Evolutionary conservation across 2,113 vertebrate species (phyloP), one percentile per base, ranked within the genome.

Genomic region (Leptobrachium ailaonicum): DNA sequence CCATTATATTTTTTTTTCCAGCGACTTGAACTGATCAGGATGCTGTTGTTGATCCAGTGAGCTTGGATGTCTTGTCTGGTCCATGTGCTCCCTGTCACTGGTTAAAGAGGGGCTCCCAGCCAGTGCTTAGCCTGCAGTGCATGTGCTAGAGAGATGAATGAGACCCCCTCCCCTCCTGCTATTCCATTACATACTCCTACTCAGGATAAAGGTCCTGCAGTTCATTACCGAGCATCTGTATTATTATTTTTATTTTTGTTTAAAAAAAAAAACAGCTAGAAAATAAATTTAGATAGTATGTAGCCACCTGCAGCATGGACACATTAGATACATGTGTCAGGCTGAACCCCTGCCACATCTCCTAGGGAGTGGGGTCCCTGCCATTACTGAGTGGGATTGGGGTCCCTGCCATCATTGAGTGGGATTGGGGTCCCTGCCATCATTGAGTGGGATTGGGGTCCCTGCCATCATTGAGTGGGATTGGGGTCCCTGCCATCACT

Each of bases 1-100:
- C 83, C 84, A 77, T 86, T 84, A 71, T 84, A 80, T 83, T 85
- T 87, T 88, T 84, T 82, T 87, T 88, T 84, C 83, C 54, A 85
- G 85, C 83, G 84, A 85, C 76, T 81, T 80, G 64, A 86, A 80
- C 86, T 84, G 80, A 77, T 82, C 81, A 67, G 79, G 83, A 84
- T 63, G 63, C 77, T 74, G 74, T 32, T 66, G 47, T 41, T 50
- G 63, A 43, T 2, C 50, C 62, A 73, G n/a, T 64, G 80, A 67
- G 50, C 62, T 73, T 4, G 4, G 68, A 32, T 60, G 40, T 41
- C 6, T 71, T 58, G 71, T 13, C 6, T 11, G 75, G 81, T 83
- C 77, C 69, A 63, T 82, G 67, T 79, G 76, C 50, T 84, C 69
- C 20, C 56, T 10, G 64, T 75, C 56, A 11, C 47, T 50, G 47